Conservation (phyloP, 1,140 invertebrate genomes). For the Homalodisca vitripennis region DNA sequence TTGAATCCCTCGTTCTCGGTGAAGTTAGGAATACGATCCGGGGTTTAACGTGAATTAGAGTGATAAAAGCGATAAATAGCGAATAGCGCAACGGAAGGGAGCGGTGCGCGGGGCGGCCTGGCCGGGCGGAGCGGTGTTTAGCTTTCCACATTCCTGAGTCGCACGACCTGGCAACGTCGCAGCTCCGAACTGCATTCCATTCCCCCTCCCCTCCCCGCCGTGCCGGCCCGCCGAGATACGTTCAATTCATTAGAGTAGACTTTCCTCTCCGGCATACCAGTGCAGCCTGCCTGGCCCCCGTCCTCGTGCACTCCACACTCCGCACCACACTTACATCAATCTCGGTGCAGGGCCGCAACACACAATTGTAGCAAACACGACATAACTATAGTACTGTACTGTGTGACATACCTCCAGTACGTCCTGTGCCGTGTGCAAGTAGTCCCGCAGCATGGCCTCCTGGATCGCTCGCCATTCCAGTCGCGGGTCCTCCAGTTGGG, state of each 20-base stretch:
- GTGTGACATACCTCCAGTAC: conserved; percentile 76
- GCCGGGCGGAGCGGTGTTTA: conserved; percentile 43
- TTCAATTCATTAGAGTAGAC: conserved; percentile 27
- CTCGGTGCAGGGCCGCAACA: too few relatives aligned
- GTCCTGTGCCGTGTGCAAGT: conserved; percentile 91
- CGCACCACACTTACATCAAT: neutral
- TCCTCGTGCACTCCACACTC: neutral
- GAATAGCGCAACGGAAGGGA: neutral
- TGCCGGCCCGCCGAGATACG: conserved; percentile 17
- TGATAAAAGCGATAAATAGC: too few relatives aligned
- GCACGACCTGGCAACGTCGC: conserved; percentile 51
- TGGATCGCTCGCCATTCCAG: conserved; percentile 95
- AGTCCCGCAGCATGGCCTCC: conserved; percentile 94
- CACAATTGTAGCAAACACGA: too few relatives aligned
- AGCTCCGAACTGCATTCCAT: conserved; percentile 45
- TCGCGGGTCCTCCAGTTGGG: conserved; percentile 93
- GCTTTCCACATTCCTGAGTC: conserved; percentile 51
- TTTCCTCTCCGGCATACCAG: conserved; percentile 20
- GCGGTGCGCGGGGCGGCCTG: conserved; percentile 30
- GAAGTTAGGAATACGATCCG: too few relatives aligned
- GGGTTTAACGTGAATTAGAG: too few relatives aligned
- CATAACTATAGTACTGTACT: neutral
- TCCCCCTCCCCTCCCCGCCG: conserved; percentile 44
- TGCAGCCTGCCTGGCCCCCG: neutral
- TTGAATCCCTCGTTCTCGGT: too few relatives aligned